Base-by-base conservation (phyloP, 2,888 invertebrate genomes). In the Agriotes lineatus region DNA sequence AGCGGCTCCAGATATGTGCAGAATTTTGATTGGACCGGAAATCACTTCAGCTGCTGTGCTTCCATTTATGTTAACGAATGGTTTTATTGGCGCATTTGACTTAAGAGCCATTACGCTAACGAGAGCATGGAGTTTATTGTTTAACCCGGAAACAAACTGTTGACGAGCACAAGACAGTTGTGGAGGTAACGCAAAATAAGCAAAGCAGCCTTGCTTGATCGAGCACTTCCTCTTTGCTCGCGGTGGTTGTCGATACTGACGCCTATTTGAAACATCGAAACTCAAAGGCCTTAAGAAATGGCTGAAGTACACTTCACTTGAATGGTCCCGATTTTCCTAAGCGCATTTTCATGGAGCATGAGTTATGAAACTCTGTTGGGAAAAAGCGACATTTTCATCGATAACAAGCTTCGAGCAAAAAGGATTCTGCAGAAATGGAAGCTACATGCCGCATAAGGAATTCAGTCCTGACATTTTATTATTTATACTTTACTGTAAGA, bases 141-240 rank as follows among this genome's bases (percentile, higher is more conserved):
- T 44, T 18, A 44, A 44, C 14, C 50, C 50, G 50, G 50, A 50
- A 50, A 10, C n/a, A 30, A 30, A 30, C 50, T 50, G 50, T 12
- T 50, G 50, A 30, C 50, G 50, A 50, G 20, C 44, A 44, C 19
- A 20, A 44, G 50, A 30, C 50, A 16, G 50, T 16, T 30, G n/a
- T 16, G n/a, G n/a, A 50, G 12, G 50, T 12, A 50, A 50, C 16
- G 25, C 25, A 50, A 50, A 50, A 25, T 50, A 50, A 50, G 14
- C 50, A 16, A 12, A 30, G 25, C 50, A 12, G n/a, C n/a, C n/a
- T 10, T 25, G 25, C 30, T 50, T 50, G 50, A 50, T 50, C 50
- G 18, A 16, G 10, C 14, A 30, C 22, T 50, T 50, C 50, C 50
- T 3, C n/a, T n/a, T n/a, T 44, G 50, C 25, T 50, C 7, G 50